phyloP scores from a whole-genome alignment of 1,140 invertebrate genomes.

The Zaprionus nigranus region DNA sequence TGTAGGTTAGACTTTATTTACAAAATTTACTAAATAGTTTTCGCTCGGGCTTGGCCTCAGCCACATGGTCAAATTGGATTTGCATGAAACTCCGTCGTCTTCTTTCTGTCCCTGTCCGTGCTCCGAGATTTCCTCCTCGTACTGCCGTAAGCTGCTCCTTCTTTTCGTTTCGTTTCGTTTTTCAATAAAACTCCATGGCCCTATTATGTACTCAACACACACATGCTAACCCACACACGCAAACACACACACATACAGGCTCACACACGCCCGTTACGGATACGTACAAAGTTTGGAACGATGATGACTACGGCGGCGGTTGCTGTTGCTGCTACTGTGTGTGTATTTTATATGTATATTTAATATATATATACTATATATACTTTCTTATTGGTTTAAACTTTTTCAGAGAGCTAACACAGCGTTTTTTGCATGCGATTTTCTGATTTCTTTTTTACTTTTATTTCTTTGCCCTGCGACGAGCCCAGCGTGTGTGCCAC shows the following conservation, averaged over 20 bases:
- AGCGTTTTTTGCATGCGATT: constrained; percentile 44
- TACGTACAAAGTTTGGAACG: constrained; percentile 55
- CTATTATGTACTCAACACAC: constrained; percentile 78
- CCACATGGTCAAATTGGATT: constrained; percentile 65
- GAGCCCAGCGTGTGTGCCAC: constrained; percentile 73
- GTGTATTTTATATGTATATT: constrained; percentile 25
- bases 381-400: constrained; percentile 30
- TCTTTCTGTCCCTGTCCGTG: constrained; percentile 15
- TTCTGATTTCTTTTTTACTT: constrained; percentile 47
- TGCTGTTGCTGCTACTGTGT: constrained; percentile 24
- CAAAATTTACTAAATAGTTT: constrained; percentile 33
- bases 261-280: constrained; percentile 60
- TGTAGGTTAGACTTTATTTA: constrained; percentile 38
- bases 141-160: constrained; percentile 46
- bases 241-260: constrained; percentile 20
- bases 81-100: constrained; percentile 40
- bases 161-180: constrained; percentile 65
- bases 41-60: constrained; percentile 28
- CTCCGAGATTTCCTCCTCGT: constrained; percentile 29
- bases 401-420: constrained; percentile 15
- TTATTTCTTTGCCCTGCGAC: constrained; percentile 64
- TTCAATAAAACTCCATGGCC: constrained; percentile 80
- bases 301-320: constrained; percentile 37
- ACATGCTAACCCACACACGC: constrained; percentile 50
- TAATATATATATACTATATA: constrained; percentile 12